Base-by-base conservation (phyloP, 2,113 vertebrate species). In the Eretmochelys imbricata region DNA sequence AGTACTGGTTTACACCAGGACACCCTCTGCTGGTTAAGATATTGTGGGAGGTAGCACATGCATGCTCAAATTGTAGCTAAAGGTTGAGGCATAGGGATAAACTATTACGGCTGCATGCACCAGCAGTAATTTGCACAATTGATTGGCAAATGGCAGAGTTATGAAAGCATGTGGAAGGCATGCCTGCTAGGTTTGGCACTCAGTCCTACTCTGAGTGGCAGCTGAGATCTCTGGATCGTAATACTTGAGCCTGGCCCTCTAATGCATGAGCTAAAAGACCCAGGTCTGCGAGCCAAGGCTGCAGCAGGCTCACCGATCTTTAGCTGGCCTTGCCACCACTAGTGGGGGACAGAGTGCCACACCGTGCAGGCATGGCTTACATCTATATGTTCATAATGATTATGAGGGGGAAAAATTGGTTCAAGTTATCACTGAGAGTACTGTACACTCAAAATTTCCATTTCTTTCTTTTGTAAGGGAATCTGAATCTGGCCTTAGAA, bases 101-200 rank as follows among this genome's bases (percentile, higher is more conserved):
- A 78, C 38, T 46, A 7, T 5, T 79, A 35, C 42, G 72, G 51
- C 51, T 91, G 51, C 2, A 1, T 29, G 51, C 0, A 20, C 90
- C 3, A 81, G 6, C 48, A 89, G 89, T 29, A 48, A 89, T 96
- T 93, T 55, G 50, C 85, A 55, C 42, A 55, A 2, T 10, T 84
- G 90, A 55, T 87, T 84, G 97, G 9, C 89, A 97, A 95, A 72
- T 90, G 97, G 94, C 96, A 94, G 65, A n/a, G 19, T 38, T 38
- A 22, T 38, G n/a, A 72, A 72, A 72, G 9, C 17, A 72, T 38
- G 38, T 72, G 65, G n/a, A 72, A 38, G 65, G 19, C 35, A 72
- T 8, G 65, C n/a, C n/a, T 72, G 17, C 65, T 72, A 72, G 8
- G 19, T 72, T 8, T 38, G 19, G 35, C 65, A 72, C n/a, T 38